phyloP scores from a whole-genome alignment of 2,113 vertebrate genomes.

The Indicator indicator region DNA sequence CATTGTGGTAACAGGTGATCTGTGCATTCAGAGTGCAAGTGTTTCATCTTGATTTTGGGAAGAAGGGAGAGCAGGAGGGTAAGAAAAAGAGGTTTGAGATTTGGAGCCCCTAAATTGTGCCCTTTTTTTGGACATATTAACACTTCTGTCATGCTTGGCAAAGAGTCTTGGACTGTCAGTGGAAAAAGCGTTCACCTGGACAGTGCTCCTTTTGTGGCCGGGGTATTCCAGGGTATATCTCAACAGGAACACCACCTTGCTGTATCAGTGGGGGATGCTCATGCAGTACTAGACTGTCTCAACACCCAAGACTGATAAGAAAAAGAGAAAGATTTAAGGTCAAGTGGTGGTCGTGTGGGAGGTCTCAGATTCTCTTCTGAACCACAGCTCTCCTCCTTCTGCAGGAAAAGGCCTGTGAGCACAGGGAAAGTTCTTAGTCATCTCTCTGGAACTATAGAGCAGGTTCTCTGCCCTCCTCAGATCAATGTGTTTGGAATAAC shows the following conservation, averaged over 20 bases:
- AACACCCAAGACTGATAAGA: not conserved
- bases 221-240: not conserved
- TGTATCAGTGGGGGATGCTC: not conserved
- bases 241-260: not conserved
- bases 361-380: not conserved
- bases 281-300: not conserved
- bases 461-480: not conserved
- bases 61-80: not conserved
- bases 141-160: not conserved
- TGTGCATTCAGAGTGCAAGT: not conserved
- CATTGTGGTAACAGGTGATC: slow-evolving; percentile 41
- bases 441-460: not conserved
- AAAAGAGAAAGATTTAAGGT: not conserved
- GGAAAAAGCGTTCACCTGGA: not conserved
- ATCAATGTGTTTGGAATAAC: not conserved
- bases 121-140: not conserved
- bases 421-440: not conserved
- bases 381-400: not conserved
- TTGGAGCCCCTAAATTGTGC: not conserved
- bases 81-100: slow-evolving; percentile 13
- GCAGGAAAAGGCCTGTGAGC: not conserved
- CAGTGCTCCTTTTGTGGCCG: not conserved
- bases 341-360: fast-evolving
- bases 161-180: not conserved
- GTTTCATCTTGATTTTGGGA: slow-evolving; percentile 51